Percentiles rank a stretch among this genome's conserved stretches.
These are phyloP conservation scores for Pundamilia nyererei DNA, from an alignment of 2,113 vertebrate species.

Conservation along the genomic window DNA sequence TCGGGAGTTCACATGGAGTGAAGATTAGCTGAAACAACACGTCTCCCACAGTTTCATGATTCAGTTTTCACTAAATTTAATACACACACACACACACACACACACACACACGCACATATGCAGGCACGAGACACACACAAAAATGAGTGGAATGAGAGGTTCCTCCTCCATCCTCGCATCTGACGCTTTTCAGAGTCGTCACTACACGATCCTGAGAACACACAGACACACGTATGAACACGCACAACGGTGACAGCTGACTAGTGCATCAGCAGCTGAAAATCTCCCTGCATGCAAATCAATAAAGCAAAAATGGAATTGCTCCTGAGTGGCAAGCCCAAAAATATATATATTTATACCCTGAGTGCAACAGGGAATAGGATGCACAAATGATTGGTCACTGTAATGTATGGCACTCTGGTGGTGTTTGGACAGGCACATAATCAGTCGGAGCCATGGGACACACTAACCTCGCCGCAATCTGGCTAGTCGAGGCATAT, in stretches of 20 bases:
- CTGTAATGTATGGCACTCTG: constrained; percentile 36
- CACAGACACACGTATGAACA: background rate
- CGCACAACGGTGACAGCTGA: background rate
- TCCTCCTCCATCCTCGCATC: background rate
- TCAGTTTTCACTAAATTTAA: background rate
- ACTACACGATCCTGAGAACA: background rate
- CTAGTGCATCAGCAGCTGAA: background rate
- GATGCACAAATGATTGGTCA: constrained; percentile 28
- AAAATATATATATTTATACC: rapidly evolving
- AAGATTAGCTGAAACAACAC: constrained; percentile 8
- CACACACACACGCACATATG: background rate
- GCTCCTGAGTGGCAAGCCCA: background rate
- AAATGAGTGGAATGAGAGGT: background rate
- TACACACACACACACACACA: background rate
- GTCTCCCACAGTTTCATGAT: background rate
- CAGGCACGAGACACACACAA: background rate
- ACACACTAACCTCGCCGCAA: constrained; percentile 30
- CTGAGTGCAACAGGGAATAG: background rate
- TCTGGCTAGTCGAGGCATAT: constrained; percentile 11
- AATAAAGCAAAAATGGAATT: background rate
- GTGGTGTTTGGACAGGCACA: constrained; percentile 39
- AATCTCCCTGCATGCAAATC: background rate
- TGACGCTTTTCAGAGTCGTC: background rate
- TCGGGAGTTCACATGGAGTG: background rate
- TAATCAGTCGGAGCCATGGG: constrained; percentile 55